Conservation (phyloP, 1,140 invertebrate genomes). For the Hycleus cichorii region DNA sequence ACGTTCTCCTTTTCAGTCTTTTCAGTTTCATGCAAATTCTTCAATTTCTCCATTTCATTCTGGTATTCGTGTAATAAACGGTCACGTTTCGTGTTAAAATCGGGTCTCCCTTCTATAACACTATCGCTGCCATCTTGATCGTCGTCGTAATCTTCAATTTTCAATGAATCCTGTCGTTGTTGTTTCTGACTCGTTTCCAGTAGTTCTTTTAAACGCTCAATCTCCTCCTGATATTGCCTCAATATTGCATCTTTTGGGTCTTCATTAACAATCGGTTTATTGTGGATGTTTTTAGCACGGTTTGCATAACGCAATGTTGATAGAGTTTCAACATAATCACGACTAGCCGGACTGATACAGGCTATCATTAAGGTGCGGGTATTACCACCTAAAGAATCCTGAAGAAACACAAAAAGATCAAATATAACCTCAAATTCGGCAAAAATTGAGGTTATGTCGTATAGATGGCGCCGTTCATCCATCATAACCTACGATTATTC, state of each 20-base stretch:
- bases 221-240: constrained; percentile 81
- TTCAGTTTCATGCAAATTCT: constrained; percentile 43
- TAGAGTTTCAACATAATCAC: constrained; percentile 86
- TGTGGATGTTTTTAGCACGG: constrained; percentile 88
- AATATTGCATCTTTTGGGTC: constrained; percentile 88
- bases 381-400: constrained; percentile 91
- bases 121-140: constrained; percentile 6
- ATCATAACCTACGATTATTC: not conserved
- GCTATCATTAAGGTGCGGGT: constrained; percentile 93
- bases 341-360: constrained; percentile 80
- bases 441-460: no score
- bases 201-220: constrained; percentile 64
- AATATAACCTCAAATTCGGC: no score
- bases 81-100: constrained; percentile 38
- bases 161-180: constrained; percentile 5
- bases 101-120: constrained; percentile 8
- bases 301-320: constrained; percentile 84
- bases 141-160: constrained; percentile 25
- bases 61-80: constrained; percentile 41
- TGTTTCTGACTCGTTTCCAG: constrained; percentile 43
- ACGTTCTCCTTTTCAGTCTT: constrained; percentile 44
- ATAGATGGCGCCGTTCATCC: no score
- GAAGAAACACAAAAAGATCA: constrained; percentile 9
- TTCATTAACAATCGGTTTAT: constrained; percentile 88
- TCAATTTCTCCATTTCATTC: constrained; percentile 43